A percentile compares a stretch with the other conserved stretches of the same genome.
Conservation (phyloP, 2,113 vertebrate species). For the Orthonyx spaldingii region DNA sequence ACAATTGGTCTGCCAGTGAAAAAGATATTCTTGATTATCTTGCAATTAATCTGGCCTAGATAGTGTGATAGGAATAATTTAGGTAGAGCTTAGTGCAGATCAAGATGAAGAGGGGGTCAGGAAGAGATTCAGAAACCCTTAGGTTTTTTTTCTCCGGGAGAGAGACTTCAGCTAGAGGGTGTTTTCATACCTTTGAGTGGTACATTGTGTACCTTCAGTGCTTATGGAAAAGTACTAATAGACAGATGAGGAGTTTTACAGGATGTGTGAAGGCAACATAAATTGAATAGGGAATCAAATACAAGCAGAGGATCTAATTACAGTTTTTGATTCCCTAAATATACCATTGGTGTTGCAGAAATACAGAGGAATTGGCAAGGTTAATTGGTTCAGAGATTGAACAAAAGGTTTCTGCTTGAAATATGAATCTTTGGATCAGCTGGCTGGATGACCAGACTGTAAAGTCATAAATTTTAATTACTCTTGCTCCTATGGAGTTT, state of each 20-base stretch:
- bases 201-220: not conserved
- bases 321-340: not conserved
- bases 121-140: not conserved
- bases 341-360: not conserved
- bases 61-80: not conserved
- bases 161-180: not conserved
- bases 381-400: slow-evolving; percentile 33
- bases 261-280: not conserved
- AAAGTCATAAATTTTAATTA: slow-evolving; percentile 36
- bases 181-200: not conserved
- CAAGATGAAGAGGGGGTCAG: not conserved
- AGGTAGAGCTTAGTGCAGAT: not conserved
- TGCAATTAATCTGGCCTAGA: not conserved
- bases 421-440: not conserved
- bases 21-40: not conserved
- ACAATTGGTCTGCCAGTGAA: not conserved
- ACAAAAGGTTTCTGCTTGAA: slow-evolving; percentile 17
- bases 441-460: not conserved
- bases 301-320: not conserved
- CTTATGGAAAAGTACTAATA: not conserved
- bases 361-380: not conserved
- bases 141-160: not conserved
- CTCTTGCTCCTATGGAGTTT: not conserved
- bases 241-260: not conserved
- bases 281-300: not conserved